These are phyloP conservation scores for Lanistes nyassanus DNA, from an alignment of 1,140 invertebrate species.

Conservation along the genomic window DNA sequence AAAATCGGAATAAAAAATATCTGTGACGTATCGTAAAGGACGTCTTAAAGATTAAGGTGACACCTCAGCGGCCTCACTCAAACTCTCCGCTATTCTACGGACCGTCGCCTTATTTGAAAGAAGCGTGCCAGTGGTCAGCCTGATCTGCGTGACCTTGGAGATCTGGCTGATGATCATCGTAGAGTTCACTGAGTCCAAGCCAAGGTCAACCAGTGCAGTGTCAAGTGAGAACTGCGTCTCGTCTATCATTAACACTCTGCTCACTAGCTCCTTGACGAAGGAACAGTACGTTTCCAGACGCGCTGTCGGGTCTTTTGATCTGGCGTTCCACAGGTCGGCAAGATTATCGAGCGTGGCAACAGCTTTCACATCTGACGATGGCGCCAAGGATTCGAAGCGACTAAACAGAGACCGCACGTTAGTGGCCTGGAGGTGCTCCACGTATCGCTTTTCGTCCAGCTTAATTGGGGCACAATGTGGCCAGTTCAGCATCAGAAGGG, in stretches of 20 bases:
- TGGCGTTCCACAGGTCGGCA: not conserved
- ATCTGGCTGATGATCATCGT: slow-evolving; percentile 36
- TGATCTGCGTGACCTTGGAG: slow-evolving; percentile 11
- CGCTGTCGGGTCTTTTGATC: not conserved
- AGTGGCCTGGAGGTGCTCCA: slow-evolving; percentile 1
- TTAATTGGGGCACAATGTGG: slow-evolving; percentile 26
- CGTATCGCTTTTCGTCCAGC: slow-evolving; percentile 25
- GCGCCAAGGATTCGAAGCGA: slow-evolving; percentile 1
- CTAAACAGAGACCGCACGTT: not conserved
- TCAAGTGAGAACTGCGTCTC: not conserved
- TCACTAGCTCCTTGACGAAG: slow-evolving; percentile 10
- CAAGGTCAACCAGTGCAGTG: slow-evolving; percentile 20
- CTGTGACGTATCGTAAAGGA: not conserved
- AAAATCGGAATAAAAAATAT: not conserved
- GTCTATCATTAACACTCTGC: slow-evolving; percentile 18
- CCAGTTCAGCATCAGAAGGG: slow-evolving; percentile 22
- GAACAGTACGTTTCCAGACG: slow-evolving; percentile 12
- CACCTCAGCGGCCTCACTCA: slow-evolving; percentile 15
- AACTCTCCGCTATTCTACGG: slow-evolving; percentile 1
- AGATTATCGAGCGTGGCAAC: not conserved
- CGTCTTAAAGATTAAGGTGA: not conserved
- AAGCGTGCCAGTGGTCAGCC: slow-evolving; percentile 22
- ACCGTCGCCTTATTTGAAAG: slow-evolving; percentile 13
- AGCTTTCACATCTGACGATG: not conserved
- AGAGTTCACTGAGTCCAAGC: slow-evolving; percentile 32